These are phyloP conservation scores for Sylvilagus bachmani DNA, from an alignment of 2,113 vertebrate genomes.

Conservation along the genomic window DNA sequence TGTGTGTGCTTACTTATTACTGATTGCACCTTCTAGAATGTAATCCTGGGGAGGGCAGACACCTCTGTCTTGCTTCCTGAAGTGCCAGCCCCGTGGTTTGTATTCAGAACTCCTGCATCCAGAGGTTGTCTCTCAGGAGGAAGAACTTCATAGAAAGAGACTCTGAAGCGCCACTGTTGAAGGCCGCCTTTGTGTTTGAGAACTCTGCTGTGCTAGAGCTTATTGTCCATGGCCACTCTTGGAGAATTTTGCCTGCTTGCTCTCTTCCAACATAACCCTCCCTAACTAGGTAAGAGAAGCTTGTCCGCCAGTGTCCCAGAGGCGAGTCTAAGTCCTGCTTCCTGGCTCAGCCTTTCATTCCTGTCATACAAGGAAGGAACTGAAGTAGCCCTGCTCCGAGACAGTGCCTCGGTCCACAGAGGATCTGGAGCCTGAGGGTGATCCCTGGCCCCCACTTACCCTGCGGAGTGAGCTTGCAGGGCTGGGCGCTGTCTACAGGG, in stretches of 20 bases:
- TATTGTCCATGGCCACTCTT: neutral
- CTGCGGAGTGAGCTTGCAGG: neutral
- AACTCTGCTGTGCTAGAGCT: neutral
- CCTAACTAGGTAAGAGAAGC: neutral
- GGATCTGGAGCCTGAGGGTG: neutral
- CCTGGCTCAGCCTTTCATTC: neutral
- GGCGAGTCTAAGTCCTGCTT: neutral
- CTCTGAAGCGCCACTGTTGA: neutral
- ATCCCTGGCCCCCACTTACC: neutral
- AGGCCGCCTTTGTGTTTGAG: conserved; percentile 2
- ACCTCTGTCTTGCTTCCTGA: neutral
- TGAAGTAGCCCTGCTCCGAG: neutral
- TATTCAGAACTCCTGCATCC: conserved; percentile 37
- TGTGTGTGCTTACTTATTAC: neutral
- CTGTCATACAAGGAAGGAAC: neutral
- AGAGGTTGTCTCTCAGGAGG: neutral
- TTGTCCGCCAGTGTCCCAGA: neutral
- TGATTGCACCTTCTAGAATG: neutral
- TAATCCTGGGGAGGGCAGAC: neutral
- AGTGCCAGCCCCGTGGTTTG: neutral
- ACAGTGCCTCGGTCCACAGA: neutral
- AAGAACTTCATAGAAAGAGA: neutral
- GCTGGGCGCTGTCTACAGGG: neutral
- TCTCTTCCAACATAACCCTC: neutral
- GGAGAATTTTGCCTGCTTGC: neutral